Evolutionary conservation across 2,797 vertebrate species (phyloP), one percentile per base, ranked within the genome.

Genomic region (Aphelocoma californica): DNA sequence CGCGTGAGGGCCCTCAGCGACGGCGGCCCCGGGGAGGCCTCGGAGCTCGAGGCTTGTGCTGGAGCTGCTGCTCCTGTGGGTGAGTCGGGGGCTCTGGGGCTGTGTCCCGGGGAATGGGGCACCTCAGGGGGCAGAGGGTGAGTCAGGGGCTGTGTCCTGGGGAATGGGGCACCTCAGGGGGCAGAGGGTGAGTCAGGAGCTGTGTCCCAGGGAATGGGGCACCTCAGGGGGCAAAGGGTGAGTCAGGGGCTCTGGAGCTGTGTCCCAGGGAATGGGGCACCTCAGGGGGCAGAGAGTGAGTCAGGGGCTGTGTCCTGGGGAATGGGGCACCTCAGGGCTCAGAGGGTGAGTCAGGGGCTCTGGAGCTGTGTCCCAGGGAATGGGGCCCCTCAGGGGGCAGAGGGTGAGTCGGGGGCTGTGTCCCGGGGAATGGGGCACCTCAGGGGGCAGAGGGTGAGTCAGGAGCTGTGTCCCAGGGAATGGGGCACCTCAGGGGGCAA

Each of bases 1-100:
- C 98, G 98, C 13, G 98, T 99, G 81, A 98, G 97, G 29, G 98
- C 98, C 2, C 58, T 97, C 45, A 98, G 98, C 6, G 96, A 98
- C 9, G 97, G 98, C 25, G 99, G 98, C 51, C 95, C 96, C 2
- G 88, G 99, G 12, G 92, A 94, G 29, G 96, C 98, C 0, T 54
- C 93, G 4, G 97, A 98, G 69, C 86, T 99, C 60, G 86, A 97
- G 78, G 98, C 96, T 11, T 90, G 97, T 5, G 64, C 98, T 14
- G 61, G 97, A 17, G 97, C 97, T 32, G 95, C 96, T 96, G 97
- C 98, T 2, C 86, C 91, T 5, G 80, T 95, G 65, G 98, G 98
- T 99, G 94, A 88, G 98, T 97, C 14, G 0, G 64, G 29, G 50
- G 48, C 19, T n/a, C 17, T 4, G 19, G 16, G n/a, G 42, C 44